Evolutionary conservation across 1,140 invertebrate species (phyloP).

Genomic region (Acromyrmex charruanus): DNA sequence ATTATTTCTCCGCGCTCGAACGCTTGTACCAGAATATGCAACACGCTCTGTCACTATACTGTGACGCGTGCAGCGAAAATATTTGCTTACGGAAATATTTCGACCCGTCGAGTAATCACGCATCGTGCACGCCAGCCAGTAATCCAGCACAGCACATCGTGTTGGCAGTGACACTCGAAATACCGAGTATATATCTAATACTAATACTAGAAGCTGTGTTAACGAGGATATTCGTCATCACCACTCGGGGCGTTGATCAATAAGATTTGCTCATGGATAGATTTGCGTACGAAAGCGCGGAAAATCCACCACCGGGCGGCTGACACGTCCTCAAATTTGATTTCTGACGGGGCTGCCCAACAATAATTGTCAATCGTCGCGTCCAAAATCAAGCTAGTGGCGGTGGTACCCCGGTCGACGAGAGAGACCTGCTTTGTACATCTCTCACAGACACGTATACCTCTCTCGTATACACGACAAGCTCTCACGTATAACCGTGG

Average conservation of each 20-base stretch:
- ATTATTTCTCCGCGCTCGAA: slow-evolving; percentile 7
- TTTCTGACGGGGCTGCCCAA: slow-evolving; percentile 35
- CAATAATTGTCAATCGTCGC: slow-evolving; percentile 56
- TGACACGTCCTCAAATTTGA: slow-evolving; percentile 59
- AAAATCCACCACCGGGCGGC: background rate
- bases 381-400: slow-evolving; percentile 7
- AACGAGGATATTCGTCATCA: slow-evolving; percentile 38
- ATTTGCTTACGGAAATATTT: slow-evolving; percentile 51
- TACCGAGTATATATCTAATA: slow-evolving; percentile 20
- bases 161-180: slow-evolving; percentile 10
- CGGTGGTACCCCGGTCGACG: background rate
- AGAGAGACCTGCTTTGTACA: background rate
- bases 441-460: background rate
- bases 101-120: background rate
- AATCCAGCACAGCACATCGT: background rate
- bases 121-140: background rate
- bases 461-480: background rate
- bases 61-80: slow-evolving; percentile 20
- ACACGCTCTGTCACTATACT: background rate
- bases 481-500: background rate
- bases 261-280: slow-evolving; percentile 36
- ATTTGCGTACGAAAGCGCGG: slow-evolving; percentile 32
- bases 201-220: slow-evolving; percentile 3
- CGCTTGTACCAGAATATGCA: background rate
- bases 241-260: slow-evolving; percentile 40